These are phyloP conservation scores for Pimephales promelas DNA, from an alignment of 2,113 vertebrate genomes.

Conservation along the genomic window DNA sequence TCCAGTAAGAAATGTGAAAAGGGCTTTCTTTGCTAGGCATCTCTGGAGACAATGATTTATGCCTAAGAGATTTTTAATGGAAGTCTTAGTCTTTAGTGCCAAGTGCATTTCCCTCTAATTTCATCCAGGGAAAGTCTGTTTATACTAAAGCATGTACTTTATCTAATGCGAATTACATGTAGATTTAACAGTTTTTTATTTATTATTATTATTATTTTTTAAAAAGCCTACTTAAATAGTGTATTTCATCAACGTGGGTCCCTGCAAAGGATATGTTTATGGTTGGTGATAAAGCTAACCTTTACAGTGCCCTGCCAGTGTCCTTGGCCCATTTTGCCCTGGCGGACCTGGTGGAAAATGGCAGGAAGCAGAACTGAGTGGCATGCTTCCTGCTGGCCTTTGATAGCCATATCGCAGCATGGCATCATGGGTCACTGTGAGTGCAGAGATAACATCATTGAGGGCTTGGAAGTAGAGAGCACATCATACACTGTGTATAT, in stretches of 20 bases:
- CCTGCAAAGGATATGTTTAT: constrained; percentile 7
- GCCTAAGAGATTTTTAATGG: constrained; percentile 17
- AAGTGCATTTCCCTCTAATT: background rate
- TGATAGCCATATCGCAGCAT: constrained; percentile 33
- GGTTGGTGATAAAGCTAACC: constrained; percentile 15
- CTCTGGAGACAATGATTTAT: constrained; percentile 29
- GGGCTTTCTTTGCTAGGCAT: background rate
- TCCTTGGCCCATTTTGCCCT: constrained; percentile 23
- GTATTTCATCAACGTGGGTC: background rate
- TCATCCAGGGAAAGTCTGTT: constrained; percentile 4
- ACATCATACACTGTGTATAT: background rate
- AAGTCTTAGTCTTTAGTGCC: constrained; percentile 13
- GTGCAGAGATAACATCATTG: constrained; percentile 26
- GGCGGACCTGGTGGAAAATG: constrained; percentile 14
- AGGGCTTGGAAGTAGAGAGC: background rate
- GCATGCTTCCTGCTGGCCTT: constrained; percentile 34
- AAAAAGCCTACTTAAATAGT: background rate
- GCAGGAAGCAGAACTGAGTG: constrained; percentile 31
- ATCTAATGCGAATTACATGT: constrained; percentile 3
- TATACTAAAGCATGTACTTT: background rate
- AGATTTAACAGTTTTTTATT: background rate
- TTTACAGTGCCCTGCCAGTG: background rate
- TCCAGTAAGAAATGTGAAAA: background rate
- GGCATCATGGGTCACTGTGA: constrained; percentile 32
- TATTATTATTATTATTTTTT: no score